Evolutionary conservation across 2,797 vertebrate genomes (phyloP).

Genomic region (Diceros bicornis): DNA sequence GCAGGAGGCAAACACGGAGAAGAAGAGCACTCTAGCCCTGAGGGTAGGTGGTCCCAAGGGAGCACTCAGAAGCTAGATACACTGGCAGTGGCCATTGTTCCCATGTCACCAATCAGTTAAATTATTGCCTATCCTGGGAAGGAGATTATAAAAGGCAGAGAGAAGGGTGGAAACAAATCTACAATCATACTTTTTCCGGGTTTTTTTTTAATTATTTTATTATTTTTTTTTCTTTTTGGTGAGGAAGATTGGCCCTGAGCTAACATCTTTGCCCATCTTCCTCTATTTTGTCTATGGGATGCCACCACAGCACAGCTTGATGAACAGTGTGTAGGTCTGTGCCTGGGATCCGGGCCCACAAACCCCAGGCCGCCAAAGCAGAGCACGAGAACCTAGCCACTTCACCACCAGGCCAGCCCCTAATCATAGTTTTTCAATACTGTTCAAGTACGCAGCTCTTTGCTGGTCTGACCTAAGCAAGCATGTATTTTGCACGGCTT

Average conservation of each 20-base stretch:
- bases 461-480: background rate
- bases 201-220: too few species aligned
- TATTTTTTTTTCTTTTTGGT: too few species aligned
- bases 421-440: background rate
- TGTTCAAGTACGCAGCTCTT: background rate
- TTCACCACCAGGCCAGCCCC: too few species aligned
- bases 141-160: background rate
- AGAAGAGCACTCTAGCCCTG: background rate
- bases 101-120: background rate
- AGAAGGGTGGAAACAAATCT: background rate
- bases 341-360: too few species aligned
- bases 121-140: background rate
- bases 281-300: too few species aligned
- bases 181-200: background rate
- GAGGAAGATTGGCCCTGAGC: too few species aligned
- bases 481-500: background rate
- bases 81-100: background rate
- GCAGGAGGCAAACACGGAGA: background rate
- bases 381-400: too few species aligned
- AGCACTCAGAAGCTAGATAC: background rate
- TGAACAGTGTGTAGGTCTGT: too few species aligned
- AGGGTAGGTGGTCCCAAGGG: background rate
- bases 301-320: too few species aligned
- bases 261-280: too few species aligned
- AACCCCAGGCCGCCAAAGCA: too few species aligned